Percentiles rank a stretch among this genome's conserved stretches.
phyloP scores from a whole-genome alignment of 2,888 invertebrate species.

The Drosophila mimica region DNA sequence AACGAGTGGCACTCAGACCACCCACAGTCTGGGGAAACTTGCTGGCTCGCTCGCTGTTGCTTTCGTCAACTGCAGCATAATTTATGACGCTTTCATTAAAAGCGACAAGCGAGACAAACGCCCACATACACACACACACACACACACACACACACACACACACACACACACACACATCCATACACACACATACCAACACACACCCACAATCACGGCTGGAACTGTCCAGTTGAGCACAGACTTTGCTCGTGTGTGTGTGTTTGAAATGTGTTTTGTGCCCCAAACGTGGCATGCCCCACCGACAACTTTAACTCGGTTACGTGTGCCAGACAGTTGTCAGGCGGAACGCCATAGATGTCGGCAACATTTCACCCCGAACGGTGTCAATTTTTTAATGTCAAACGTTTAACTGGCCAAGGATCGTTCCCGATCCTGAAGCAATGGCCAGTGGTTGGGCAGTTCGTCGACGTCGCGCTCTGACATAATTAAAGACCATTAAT shows the following conservation, averaged over 20 bases:
- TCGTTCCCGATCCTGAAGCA: slow-evolving; percentile 36
- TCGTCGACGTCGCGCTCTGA: slow-evolving; percentile 75
- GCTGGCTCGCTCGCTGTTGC: slow-evolving; percentile 56
- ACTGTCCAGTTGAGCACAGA: slow-evolving; percentile 11
- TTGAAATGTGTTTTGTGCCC: slow-evolving; percentile 60
- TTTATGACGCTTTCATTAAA: slow-evolving; percentile 84
- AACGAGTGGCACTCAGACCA: slow-evolving; percentile 27
- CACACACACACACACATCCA: slow-evolving; percentile 55
- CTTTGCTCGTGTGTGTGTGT: slow-evolving; percentile 49
- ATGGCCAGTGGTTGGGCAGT: slow-evolving; percentile 8
- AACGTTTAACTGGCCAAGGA: slow-evolving; percentile 68
- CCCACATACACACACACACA: slow-evolving; percentile 73
- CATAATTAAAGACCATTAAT: slow-evolving; percentile 85
- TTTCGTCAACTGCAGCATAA: slow-evolving; percentile 84
- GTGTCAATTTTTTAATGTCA: slow-evolving; percentile 83
- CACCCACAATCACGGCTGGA: slow-evolving; percentile 8
- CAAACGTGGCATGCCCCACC: slow-evolving; percentile 22
- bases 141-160: slow-evolving; percentile 54
- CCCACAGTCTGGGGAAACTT: slow-evolving; percentile 16
- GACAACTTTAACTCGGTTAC: slow-evolving; percentile 61
- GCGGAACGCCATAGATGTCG: slow-evolving; percentile 68
- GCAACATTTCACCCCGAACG: slow-evolving; percentile 83
- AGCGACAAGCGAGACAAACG: slow-evolving; percentile 79
- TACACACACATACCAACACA: slow-evolving; percentile 11
- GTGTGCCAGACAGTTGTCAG: slow-evolving; percentile 80